Base-by-base conservation (phyloP, 2,797 vertebrate species). In the Siniperca obscura region DNA sequence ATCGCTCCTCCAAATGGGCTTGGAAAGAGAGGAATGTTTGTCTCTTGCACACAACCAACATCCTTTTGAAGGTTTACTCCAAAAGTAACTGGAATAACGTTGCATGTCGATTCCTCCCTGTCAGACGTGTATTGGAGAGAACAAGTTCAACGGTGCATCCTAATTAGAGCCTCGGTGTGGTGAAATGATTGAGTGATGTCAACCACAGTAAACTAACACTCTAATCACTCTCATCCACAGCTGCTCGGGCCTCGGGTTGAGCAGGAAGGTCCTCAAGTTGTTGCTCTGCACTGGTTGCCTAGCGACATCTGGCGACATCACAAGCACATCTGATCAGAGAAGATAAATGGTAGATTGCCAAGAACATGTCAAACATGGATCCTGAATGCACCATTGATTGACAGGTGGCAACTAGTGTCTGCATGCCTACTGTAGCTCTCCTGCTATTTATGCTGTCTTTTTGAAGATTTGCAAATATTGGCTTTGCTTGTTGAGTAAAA, bases 401-500 rank as follows among this genome's bases (percentile, higher is more conserved):
- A 89, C 91, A 90, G 83, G 86, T 85, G 74, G 85, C 86, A 78
- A 66, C 71, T 5, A n/a, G 67, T 76, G 88, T 86, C 76, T 68
- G 55, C 8, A 1, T 48, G 57, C 13, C 53, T 6, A 5, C 76
- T 61, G 76, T 2, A 55, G 68, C 80, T 72, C 60, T 73, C 80
- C 84, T 56, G 69, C 86, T 53, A 81, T 92, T 81, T 78, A 72
- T 74, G 44, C 69, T 46, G 70, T 52, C 44, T 64, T 66, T 90
- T 79, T 89, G 87, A 90, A 85, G 78, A 75, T 80, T 87, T 67
- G 81, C 48, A 79, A 85, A 84, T 78, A 74, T 57, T 13, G 36
- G 71, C 70, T 78, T 73, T 82, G 77, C 86, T 86, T 74, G 81
- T 86, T 73, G 76, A 75, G 76, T 84, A 62, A 83, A 80, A 87